phyloP scores from a whole-genome alignment of 2,888 invertebrate species.

The Myopa testacea region DNA sequence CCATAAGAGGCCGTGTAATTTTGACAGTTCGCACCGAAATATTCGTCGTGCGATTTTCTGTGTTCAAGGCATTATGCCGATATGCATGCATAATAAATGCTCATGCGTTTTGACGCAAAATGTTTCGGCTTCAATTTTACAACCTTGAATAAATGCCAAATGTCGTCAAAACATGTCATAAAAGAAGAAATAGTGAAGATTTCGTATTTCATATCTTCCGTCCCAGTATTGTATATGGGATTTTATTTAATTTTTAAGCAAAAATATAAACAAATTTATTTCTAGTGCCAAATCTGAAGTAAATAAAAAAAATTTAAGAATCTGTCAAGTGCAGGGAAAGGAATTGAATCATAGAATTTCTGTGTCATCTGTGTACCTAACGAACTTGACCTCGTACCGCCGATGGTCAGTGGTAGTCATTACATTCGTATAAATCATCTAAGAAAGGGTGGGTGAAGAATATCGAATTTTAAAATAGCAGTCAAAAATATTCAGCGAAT shows the following conservation, averaged over 20 bases:
- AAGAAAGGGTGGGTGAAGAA: neutral
- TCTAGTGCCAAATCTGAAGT: constrained; percentile 31
- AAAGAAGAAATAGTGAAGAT: no score
- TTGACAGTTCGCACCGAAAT: no score
- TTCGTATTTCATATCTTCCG: no score
- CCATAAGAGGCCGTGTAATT: no score
- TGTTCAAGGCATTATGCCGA: no score
- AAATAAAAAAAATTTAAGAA: neutral
- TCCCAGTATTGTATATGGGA: no score
- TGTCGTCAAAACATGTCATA: no score
- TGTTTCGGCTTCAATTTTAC: no score
- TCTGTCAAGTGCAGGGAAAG: constrained; percentile 19
- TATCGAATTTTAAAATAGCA: neutral
- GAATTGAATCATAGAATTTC: neutral
- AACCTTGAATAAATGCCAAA: no score
- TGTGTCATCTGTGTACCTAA: neutral
- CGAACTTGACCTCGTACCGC: constrained; percentile 27
- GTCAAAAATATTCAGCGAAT: neutral
- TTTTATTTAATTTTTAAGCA: neutral
- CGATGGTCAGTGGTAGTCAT: constrained; percentile 15
- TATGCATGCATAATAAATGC: no score
- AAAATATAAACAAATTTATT: constrained; percentile 27
- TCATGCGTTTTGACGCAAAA: no score
- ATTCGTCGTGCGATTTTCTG: no score
- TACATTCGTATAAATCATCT: neutral